A percentile compares a stretch with the other conserved stretches of the same genome.
Conservation (phyloP, 2,888 invertebrate genomes). For the Troilus luridus region DNA sequence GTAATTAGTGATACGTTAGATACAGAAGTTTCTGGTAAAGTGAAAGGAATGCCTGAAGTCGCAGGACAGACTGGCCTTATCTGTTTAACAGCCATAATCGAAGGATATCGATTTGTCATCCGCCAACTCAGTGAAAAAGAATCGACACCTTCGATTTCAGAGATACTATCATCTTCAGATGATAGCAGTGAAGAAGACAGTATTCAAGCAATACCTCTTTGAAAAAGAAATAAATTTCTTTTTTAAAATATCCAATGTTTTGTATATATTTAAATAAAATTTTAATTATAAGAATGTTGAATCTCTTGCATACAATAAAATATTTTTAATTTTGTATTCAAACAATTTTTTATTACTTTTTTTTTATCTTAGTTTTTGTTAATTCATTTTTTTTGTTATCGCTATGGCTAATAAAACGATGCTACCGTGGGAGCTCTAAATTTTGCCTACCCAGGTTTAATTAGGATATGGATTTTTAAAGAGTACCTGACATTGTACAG, state of each 20-base stretch:
- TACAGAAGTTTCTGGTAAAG: neutral
- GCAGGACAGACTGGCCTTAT: conserved; percentile 9
- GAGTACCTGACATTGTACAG: too few relatives aligned
- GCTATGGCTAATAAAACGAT: too few relatives aligned
- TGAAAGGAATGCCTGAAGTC: conserved; percentile 32
- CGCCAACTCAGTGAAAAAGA: neutral
- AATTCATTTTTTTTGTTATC: neutral
- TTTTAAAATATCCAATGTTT: neutral
- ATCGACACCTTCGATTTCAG: neutral
- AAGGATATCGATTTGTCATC: conserved; percentile 28
- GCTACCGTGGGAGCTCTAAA: too few relatives aligned
- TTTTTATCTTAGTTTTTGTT: neutral
- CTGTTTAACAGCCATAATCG: conserved; percentile 22
- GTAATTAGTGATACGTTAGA: neutral
- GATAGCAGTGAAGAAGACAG: neutral
- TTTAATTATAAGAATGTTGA: neutral
- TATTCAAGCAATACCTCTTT: neutral
- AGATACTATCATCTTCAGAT: neutral
- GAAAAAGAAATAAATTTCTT: neutral
- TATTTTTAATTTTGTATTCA: neutral
- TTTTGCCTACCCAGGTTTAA: too few relatives aligned
- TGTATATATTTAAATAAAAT: neutral
- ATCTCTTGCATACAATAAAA: neutral
- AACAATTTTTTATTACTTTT: neutral
- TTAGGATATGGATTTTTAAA: too few relatives aligned